A percentile compares a stretch with the other conserved stretches of the same genome.
Evolutionary conservation across 2,797 vertebrate genomes (phyloP).

Genomic region (Podarcis lilfordi): DNA sequence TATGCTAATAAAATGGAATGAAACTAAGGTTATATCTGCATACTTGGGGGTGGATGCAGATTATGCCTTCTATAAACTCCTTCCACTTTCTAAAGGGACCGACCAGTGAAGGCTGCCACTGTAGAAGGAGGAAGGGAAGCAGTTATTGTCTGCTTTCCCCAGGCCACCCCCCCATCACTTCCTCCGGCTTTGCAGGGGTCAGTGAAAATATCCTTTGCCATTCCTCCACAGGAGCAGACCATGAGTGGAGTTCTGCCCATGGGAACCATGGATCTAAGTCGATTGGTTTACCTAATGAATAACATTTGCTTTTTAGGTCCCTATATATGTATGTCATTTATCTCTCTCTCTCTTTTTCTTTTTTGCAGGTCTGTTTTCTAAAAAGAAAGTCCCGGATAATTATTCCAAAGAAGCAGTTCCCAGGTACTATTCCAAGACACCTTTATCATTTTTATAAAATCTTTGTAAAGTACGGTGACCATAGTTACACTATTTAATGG

Average conservation of each 20-base stretch:
- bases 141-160: neutral
- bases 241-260: neutral
- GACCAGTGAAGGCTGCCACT: neutral
- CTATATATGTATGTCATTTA: neutral
- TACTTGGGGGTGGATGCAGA: neutral
- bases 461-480: neutral
- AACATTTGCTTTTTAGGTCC: neutral
- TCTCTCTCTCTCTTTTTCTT: neutral
- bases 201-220: neutral
- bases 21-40: neutral
- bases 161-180: no score
- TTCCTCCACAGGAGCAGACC: neutral
- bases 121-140: neutral
- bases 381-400: conserved; percentile 52
- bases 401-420: conserved; percentile 70
- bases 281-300: neutral
- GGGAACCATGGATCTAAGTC: neutral
- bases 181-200: neutral
- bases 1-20: neutral
- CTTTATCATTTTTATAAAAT: neutral
- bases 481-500: neutral
- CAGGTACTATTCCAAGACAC: conserved; percentile 66
- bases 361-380: conserved; percentile 70
- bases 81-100: neutral
- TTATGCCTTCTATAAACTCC: neutral